These are phyloP conservation scores for Apostichopus parvimensis DNA, from an alignment of 35 echinoderm and acorn worm genomes.

Conservation along the genomic window DNA sequence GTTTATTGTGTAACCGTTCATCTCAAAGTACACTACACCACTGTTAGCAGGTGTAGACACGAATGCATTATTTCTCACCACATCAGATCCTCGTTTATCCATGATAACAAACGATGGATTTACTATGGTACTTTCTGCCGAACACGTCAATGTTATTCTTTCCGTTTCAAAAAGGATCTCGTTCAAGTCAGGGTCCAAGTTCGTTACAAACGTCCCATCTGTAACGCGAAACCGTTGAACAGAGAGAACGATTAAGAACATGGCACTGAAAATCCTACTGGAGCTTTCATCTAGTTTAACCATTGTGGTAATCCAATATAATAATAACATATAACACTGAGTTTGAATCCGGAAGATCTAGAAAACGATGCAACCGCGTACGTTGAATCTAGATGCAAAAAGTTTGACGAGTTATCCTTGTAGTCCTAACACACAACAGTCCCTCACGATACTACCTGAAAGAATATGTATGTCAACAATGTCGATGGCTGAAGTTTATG, in stretches of 20 bases:
- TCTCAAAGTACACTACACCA: neutral
- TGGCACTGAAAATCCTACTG: too few species aligned
- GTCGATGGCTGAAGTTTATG: too few species aligned
- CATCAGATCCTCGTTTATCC: neutral
- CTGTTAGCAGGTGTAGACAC: neutral
- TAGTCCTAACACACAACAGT: too few species aligned
- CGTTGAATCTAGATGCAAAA: too few species aligned
- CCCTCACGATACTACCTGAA: too few species aligned
- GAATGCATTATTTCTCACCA: neutral
- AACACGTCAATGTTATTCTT: neutral
- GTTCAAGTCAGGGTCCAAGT: neutral
- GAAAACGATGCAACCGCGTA: too few species aligned
- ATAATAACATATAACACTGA: too few species aligned
- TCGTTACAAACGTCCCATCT: neutral
- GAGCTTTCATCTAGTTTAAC: neutral
- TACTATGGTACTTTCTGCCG: neutral
- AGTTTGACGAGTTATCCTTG: too few species aligned
- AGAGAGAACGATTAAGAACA: neutral
- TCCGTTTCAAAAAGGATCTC: neutral
- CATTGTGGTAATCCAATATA: too few species aligned
- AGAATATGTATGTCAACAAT: too few species aligned
- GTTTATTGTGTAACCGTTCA: neutral
- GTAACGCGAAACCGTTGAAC: neutral
- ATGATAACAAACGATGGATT: neutral
- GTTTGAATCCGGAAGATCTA: too few species aligned